Conservation (phyloP, 2,113 vertebrate species). For the Ellobius talpinus region DNA sequence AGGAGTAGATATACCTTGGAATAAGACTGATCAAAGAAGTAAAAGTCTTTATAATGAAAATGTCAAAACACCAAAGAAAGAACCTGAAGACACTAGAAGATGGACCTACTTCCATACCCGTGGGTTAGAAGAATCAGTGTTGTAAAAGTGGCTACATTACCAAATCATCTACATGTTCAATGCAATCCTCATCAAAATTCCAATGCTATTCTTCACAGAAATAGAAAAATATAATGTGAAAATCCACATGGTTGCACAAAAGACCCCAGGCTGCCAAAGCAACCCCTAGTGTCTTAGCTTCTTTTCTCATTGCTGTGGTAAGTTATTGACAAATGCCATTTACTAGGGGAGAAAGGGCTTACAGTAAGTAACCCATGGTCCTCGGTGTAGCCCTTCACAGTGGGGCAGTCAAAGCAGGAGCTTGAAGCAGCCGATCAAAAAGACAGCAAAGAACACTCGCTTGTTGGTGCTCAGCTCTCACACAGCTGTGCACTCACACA, state of each 20-base stretch:
- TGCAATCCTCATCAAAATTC: neutral
- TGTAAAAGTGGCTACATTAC: neutral
- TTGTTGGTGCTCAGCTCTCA: too few relatives aligned
- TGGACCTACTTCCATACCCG: neutral
- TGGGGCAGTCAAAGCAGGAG: neutral
- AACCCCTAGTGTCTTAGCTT: neutral
- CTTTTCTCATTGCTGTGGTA: neutral
- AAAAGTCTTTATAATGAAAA: neutral
- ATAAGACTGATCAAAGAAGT: neutral
- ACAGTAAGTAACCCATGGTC: neutral
- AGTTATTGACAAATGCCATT: neutral
- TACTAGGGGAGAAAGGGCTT: too few relatives aligned
- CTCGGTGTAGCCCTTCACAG: neutral
- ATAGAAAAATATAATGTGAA: neutral
- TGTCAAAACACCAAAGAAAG: neutral
- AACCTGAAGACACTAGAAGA: neutral
- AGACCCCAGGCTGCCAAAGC: neutral
- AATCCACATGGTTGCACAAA: neutral
- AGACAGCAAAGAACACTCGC: neutral
- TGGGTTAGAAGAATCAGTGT: neutral
- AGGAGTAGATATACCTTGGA: neutral
- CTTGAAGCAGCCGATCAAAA: neutral
- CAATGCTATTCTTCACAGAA: neutral
- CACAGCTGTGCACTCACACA: too few relatives aligned
- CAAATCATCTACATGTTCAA: neutral